Conservation (phyloP, 2,888 invertebrate genomes). For the Taenaris catops region DNA sequence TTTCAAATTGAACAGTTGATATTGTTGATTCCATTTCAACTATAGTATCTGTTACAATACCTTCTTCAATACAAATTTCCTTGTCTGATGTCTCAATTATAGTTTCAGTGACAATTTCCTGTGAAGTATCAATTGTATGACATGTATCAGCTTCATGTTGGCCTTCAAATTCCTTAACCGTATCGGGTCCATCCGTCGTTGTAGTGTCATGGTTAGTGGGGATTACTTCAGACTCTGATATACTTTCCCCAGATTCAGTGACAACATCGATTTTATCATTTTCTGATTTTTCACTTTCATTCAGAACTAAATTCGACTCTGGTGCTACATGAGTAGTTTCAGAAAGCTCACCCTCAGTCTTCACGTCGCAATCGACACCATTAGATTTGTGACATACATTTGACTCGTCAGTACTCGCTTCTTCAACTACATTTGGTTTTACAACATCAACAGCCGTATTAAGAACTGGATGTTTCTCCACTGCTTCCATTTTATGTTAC, state of each 20-base stretch:
- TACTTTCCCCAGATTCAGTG: constrained; percentile 7
- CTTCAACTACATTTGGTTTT: constrained; percentile 36
- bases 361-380: constrained; percentile 40
- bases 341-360: constrained; percentile 25
- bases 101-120: constrained; percentile 13
- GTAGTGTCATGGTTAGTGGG: too few species aligned
- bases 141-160: too few species aligned
- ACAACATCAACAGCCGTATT: constrained; percentile 34
- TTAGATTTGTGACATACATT: constrained; percentile 58
- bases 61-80: constrained; percentile 27
- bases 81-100: constrained; percentile 10
- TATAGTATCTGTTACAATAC: constrained; percentile 21
- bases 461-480: constrained; percentile 37
- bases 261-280: not conserved
- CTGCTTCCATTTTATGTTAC: constrained; percentile 38
- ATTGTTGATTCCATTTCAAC: constrained; percentile 18
- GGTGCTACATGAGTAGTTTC: constrained; percentile 11
- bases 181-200: too few species aligned
- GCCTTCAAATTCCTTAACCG: too few species aligned
- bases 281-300: constrained; percentile 2
- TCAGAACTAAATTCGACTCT: not conserved
- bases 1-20: too few species aligned
- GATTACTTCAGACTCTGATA: too few species aligned
- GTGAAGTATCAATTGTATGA: too few species aligned
- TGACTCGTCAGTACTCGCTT: constrained; percentile 34